Conservation (phyloP, 2,797 vertebrate genomes). For the Macrochelys suwanniensis region DNA sequence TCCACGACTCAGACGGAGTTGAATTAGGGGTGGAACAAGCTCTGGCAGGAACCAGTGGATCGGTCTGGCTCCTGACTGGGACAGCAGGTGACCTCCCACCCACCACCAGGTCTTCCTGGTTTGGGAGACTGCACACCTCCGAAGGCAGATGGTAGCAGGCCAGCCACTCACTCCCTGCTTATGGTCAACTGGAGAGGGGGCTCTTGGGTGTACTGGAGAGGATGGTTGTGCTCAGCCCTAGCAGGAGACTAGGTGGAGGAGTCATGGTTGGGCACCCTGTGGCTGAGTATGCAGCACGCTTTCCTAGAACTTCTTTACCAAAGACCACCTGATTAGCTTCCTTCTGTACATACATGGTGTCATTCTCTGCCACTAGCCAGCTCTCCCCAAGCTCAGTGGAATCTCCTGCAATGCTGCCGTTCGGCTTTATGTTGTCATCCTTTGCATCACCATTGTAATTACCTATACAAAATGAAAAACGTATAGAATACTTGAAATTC, state of each 20-base stretch:
- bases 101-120: neutral
- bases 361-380: conserved; percentile 87
- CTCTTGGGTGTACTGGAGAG: neutral
- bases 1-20: no score
- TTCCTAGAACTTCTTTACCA: neutral
- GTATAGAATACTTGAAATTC: neutral
- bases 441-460: conserved; percentile 87
- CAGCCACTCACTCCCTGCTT: neutral
- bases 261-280: accelerated
- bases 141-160: neutral
- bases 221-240: no score
- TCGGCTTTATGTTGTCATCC: conserved; percentile 89
- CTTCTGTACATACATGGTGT: conserved; percentile 83
- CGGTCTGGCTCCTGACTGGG: neutral
- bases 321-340: neutral
- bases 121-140: neutral
- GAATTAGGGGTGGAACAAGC: no score
- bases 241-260: neutral
- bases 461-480: conserved; percentile 78
- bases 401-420: conserved; percentile 80
- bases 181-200: neutral
- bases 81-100: neutral
- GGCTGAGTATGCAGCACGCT: neutral
- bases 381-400: conserved; percentile 90
- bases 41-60: no score